Evolutionary conservation across 2,113 vertebrate species (phyloP).

Genomic region (Rhinichthys klamathensis): DNA sequence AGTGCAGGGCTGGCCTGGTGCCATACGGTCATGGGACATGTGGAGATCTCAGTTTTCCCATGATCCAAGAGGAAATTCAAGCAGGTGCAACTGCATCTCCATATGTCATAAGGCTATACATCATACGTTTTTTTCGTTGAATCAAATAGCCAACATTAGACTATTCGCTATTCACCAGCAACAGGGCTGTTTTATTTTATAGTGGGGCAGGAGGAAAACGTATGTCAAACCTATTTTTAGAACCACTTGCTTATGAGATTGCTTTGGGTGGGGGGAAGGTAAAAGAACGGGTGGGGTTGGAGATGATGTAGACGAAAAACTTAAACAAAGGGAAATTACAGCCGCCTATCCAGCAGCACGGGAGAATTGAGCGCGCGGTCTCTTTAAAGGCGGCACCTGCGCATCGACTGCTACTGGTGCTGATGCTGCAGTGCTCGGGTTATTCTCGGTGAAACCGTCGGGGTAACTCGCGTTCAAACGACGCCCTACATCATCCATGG

Average conservation of each 20-base stretch:
- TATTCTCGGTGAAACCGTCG: constrained; percentile 79
- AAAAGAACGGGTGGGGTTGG: constrained; percentile 14
- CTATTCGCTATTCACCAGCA: background rate
- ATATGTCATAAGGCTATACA: background rate
- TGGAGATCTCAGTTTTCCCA: constrained; percentile 41
- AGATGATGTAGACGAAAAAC: constrained; percentile 28
- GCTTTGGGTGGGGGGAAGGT: background rate
- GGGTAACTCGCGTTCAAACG: constrained; percentile 81
- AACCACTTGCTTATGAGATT: background rate
- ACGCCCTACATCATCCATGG: constrained; percentile 73
- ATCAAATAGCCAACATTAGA: background rate
- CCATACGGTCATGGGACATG: constrained; percentile 45
- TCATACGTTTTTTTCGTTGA: background rate
- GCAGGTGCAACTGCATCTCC: background rate
- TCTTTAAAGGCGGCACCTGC: constrained; percentile 80
- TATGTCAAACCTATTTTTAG: constrained; percentile 22
- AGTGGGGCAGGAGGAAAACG: background rate
- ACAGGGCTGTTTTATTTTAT: background rate
- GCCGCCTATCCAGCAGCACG: constrained; percentile 10
- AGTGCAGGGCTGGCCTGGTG: constrained; percentile 33
- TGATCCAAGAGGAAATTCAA: background rate
- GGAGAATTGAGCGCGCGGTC: constrained; percentile 58
- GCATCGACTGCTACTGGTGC: constrained; percentile 71
- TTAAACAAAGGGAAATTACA: constrained; percentile 54
- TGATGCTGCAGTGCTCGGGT: constrained; percentile 84